Conservation (phyloP, 1,140 invertebrate genomes). For the Hestina assimilis region DNA sequence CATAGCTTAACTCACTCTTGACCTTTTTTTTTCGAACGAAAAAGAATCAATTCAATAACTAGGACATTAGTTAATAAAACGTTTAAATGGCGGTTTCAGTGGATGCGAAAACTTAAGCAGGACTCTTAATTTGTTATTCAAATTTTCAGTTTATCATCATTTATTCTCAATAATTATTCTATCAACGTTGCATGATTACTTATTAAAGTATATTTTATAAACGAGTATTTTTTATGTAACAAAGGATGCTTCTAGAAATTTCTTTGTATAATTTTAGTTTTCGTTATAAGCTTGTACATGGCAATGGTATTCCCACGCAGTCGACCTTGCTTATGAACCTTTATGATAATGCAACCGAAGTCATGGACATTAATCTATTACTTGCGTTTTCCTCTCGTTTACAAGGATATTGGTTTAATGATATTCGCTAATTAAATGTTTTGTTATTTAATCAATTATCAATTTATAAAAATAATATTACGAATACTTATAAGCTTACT, state of each 20-base stretch:
- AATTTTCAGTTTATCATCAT: too few relatives aligned
- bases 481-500: too few relatives aligned
- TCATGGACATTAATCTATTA: conserved; percentile 44
- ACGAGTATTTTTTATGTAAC: neutral
- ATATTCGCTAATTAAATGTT: neutral
- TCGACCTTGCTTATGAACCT: conserved; percentile 56
- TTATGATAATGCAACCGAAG: conserved; percentile 48
- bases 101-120: too few relatives aligned
- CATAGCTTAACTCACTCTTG: too few relatives aligned
- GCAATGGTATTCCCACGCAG: conserved; percentile 52
- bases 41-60: too few relatives aligned
- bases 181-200: neutral
- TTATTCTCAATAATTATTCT: too few relatives aligned
- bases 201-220: neutral
- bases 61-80: too few relatives aligned
- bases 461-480: too few relatives aligned
- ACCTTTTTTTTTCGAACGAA: too few relatives aligned
- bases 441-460: neutral
- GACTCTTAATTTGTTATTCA: too few relatives aligned
- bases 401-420: conserved; percentile 7
- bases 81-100: too few relatives aligned
- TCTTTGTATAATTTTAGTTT: conserved; percentile 8
- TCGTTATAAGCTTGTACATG: conserved; percentile 24
- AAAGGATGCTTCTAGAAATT: conserved; percentile 5
- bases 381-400: conserved; percentile 36